Evolutionary conservation across 2,888 invertebrate species (phyloP).

Genomic region (Pelosia muscerda): DNA sequence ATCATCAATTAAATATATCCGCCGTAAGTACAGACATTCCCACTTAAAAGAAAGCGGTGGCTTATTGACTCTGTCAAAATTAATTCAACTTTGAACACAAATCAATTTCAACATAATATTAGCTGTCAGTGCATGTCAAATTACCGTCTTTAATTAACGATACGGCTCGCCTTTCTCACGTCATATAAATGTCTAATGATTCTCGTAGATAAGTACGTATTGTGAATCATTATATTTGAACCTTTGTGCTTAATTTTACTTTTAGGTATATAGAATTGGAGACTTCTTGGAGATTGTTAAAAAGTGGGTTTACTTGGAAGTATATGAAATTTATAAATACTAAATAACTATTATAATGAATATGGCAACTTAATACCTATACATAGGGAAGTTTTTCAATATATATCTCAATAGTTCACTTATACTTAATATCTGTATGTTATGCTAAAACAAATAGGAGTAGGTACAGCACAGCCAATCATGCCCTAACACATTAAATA

Average conservation of each 20-base stretch:
- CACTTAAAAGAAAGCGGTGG: slow-evolving; percentile 73
- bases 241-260: slow-evolving; percentile 49
- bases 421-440: no score
- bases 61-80: slow-evolving; percentile 86
- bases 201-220: slow-evolving; percentile 55
- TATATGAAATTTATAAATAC: not conserved
- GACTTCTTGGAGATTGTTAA: not conserved
- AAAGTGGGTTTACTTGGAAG: not conserved
- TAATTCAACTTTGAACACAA: slow-evolving; percentile 85
- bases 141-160: slow-evolving; percentile 80
- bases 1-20: slow-evolving; percentile 39
- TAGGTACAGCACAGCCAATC: no score
- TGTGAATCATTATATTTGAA: slow-evolving; percentile 61
- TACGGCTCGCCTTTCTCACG: slow-evolving; percentile 74
- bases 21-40: slow-evolving; percentile 52
- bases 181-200: slow-evolving; percentile 67
- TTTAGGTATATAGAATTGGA: slow-evolving; percentile 32
- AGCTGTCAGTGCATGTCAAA: slow-evolving; percentile 84
- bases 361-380: no score
- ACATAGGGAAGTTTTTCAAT: no score
- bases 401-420: no score
- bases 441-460: no score
- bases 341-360: no score
- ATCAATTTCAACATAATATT: slow-evolving; percentile 84
- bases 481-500: no score